Percentiles rank a stretch among this genome's conserved stretches.
Evolutionary conservation across 2,113 vertebrate genomes (phyloP).

Genomic region (Indri indri): DNA sequence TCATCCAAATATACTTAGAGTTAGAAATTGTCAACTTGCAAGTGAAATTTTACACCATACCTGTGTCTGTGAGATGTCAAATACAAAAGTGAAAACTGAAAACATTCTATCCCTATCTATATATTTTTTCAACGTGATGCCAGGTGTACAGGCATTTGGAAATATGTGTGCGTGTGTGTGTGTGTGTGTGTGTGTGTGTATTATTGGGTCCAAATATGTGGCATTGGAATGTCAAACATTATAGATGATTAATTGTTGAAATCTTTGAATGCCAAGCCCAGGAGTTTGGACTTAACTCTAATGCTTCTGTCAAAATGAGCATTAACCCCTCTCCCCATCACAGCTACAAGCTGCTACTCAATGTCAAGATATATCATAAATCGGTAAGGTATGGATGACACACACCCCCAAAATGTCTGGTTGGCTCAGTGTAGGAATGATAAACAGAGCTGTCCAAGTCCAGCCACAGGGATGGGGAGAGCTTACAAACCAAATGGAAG

Average conservation of each 20-base stretch:
- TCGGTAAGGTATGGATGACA: not conserved
- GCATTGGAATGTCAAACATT: constrained; percentile 40
- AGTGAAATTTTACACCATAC: constrained; percentile 40
- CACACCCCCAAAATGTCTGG: not conserved
- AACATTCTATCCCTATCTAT: not conserved
- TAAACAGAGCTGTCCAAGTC: not conserved
- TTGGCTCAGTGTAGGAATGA: not conserved
- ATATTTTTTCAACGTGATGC: not conserved
- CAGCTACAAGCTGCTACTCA: not conserved
- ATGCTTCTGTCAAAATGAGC: constrained; percentile 30
- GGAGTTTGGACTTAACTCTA: constrained; percentile 37
- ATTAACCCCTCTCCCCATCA: not conserved
- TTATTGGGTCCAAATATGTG: not conserved
- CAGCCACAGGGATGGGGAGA: not conserved
- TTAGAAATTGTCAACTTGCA: constrained; percentile 27
- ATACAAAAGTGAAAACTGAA: not conserved
- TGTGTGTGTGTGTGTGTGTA: not conserved
- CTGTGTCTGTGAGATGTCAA: not conserved
- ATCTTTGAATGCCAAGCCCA: constrained; percentile 37
- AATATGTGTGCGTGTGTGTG: not conserved
- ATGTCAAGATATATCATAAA: not conserved
- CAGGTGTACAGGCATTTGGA: not conserved
- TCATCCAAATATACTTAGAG: constrained; percentile 19
- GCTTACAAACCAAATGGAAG: not conserved
- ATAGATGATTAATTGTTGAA: constrained; percentile 24